Evolutionary conservation across 2,888 invertebrate species (phyloP).

Genomic region (Priapulus caudatus): DNA sequence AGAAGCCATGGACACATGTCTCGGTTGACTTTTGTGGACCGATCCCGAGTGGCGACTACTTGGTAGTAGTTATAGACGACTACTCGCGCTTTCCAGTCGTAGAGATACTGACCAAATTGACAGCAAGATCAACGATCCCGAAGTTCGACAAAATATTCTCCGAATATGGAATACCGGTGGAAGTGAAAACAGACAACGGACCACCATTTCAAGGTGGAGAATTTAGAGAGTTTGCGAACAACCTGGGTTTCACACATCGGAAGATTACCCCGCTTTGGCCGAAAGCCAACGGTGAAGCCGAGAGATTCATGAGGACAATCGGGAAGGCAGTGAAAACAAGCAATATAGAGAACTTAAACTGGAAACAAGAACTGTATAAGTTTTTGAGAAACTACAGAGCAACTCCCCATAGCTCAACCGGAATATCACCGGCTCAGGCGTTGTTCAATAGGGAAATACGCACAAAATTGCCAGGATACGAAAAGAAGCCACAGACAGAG

Average conservation of each 20-base stretch:
- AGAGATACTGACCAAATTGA: slow-evolving; percentile 5
- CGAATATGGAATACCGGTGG: slow-evolving; percentile 6
- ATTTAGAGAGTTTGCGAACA: neutral
- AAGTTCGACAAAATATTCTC: slow-evolving; percentile 13
- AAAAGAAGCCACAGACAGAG: slow-evolving; percentile 19
- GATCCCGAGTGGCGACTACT: slow-evolving; percentile 9
- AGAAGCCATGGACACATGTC: neutral
- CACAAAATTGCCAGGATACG: slow-evolving; percentile 20
- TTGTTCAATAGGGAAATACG: slow-evolving; percentile 19
- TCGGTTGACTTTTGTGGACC: neutral
- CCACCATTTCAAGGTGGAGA: slow-evolving; percentile 12
- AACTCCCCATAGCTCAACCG: neutral
- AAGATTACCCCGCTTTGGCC: neutral
- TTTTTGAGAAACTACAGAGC: neutral
- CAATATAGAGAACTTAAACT: neutral
- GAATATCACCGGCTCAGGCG: slow-evolving; percentile 12
- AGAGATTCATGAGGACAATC: neutral
- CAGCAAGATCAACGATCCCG: slow-evolving; percentile 7
- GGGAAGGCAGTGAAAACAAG: neutral
- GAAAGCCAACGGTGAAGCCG: neutral
- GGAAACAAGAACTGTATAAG: slow-evolving; percentile 1
- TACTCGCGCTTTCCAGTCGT: slow-evolving; percentile 14
- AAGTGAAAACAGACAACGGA: slow-evolving; percentile 7
- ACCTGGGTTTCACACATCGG: neutral
- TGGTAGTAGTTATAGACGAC: slow-evolving; percentile 15